These are phyloP conservation scores for Phymanthus crucifer DNA, from an alignment of 92 coral and sea anemone genomes.

Conservation along the genomic window DNA sequence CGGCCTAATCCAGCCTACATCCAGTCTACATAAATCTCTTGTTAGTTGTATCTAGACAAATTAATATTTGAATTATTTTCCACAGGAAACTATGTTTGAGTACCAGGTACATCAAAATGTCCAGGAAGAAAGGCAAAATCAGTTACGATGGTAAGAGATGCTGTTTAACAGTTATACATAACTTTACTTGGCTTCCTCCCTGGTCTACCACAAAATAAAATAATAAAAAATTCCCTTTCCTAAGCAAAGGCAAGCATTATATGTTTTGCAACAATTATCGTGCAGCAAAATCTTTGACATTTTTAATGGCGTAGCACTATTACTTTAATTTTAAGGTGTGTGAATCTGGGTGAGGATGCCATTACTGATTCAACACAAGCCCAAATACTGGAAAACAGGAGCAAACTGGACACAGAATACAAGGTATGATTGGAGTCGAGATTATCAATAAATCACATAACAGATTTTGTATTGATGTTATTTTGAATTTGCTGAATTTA, in stretches of 20 bases:
- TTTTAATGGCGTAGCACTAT: not conserved
- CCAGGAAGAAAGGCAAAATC: slow-evolving; percentile 94
- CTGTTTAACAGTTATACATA: no score
- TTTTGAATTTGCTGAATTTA: not conserved
- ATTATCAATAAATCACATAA: not conserved
- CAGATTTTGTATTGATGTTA: not conserved
- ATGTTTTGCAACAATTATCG: no score
- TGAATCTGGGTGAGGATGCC: slow-evolving; percentile 82
- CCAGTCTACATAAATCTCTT: no score
- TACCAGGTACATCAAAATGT: slow-evolving; percentile 94
- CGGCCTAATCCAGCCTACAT: no score
- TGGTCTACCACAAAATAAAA: no score
- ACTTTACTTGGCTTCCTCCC: no score
- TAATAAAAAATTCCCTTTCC: not conserved
- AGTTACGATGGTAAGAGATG: slow-evolving; percentile 81
- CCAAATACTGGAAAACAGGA: slow-evolving; percentile 64
- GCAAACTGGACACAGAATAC: slow-evolving; percentile 64
- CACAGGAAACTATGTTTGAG: slow-evolving; percentile 93
- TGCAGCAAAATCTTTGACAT: no score
- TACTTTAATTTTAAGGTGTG: slow-evolving; percentile 70
- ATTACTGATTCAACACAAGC: slow-evolving; percentile 58
- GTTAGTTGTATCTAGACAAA: no score
- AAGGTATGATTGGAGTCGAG: slow-evolving; percentile 45
- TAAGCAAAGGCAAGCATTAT: no score
- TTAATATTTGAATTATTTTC: not conserved